These are phyloP conservation scores for Urocitellus parryii DNA, from an alignment of 2,113 vertebrate genomes.

Conservation along the genomic window DNA sequence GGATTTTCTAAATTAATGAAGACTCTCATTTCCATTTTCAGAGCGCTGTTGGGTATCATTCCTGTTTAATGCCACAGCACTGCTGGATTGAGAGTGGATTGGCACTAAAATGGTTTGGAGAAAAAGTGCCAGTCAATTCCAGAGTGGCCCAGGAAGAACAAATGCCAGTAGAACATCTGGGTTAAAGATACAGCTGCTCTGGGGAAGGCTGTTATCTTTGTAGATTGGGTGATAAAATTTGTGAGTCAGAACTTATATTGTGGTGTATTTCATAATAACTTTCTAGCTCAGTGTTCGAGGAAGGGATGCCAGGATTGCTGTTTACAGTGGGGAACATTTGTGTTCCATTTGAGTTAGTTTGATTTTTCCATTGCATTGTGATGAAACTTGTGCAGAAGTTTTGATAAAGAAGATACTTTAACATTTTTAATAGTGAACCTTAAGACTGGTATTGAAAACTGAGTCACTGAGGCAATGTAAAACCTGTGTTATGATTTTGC, in stretches of 20 bases:
- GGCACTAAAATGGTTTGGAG: not conserved
- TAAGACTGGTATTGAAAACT: conserved; percentile 14
- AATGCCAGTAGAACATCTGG: conserved; percentile 44
- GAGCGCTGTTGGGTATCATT: conserved; percentile 19
- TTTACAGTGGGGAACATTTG: conserved; percentile 24
- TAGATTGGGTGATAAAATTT: conserved; percentile 66
- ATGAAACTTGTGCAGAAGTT: not conserved
- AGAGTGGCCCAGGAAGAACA: not conserved
- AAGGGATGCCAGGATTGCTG: not conserved
- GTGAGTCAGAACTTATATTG: conserved; percentile 65
- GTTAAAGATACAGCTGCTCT: conserved; percentile 39
- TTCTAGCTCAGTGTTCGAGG: not conserved
- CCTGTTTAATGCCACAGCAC: not conserved
- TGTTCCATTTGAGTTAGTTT: conserved; percentile 59
- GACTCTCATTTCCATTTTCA: conserved; percentile 63
- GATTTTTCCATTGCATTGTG: conserved; percentile 24
- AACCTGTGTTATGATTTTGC: conserved; percentile 7
- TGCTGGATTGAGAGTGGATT: conserved; percentile 16
- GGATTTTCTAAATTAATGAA: conserved; percentile 71
- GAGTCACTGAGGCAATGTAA: not conserved
- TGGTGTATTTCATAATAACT: conserved; percentile 50
- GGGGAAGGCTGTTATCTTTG: conserved; percentile 18
- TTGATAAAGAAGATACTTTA: conserved; percentile 16
- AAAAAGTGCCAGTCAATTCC: conserved; percentile 18
- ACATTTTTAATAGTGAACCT: not conserved